Percentiles rank a stretch among this genome's conserved stretches.
These are phyloP conservation scores for Protaetia brevitarsis DNA, from an alignment of 1,140 invertebrate species.

Conservation along the genomic window DNA sequence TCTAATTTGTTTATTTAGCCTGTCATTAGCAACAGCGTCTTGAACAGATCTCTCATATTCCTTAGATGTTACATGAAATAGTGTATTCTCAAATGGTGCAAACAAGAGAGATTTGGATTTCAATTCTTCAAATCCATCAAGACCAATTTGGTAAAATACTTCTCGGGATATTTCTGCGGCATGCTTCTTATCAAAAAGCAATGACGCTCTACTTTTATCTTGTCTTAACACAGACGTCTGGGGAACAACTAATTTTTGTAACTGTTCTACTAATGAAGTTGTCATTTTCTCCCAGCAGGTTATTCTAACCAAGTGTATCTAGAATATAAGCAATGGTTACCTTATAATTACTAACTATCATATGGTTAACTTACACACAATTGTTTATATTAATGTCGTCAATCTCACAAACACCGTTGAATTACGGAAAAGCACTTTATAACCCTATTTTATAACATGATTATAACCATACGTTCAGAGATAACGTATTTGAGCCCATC, in stretches of 20 bases:
- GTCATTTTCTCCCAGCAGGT: conserved; percentile 43
- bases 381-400: too few relatives aligned
- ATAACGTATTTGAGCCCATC: too few relatives aligned
- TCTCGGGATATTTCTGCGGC: conserved; percentile 80
- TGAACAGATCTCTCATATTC: conserved; percentile 78
- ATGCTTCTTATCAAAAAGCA: conserved; percentile 85
- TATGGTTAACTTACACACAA: too few relatives aligned
- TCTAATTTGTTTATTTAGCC: conserved; percentile 72
- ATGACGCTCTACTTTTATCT: conserved; percentile 70
- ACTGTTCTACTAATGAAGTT: conserved; percentile 79
- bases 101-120: conserved; percentile 70
- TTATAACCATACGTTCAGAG: too few relatives aligned
- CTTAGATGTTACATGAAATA: conserved; percentile 74
- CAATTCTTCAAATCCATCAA: conserved; percentile 79
- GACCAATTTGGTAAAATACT: conserved; percentile 80
- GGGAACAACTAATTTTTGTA: conserved; percentile 74
- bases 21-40: conserved; percentile 68
- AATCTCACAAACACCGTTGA: too few relatives aligned
- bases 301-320: background rate
- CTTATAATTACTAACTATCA: too few relatives aligned
- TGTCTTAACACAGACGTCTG: conserved; percentile 69
- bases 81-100: conserved; percentile 64
- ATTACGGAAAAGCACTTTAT: too few relatives aligned
- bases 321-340: too few relatives aligned
- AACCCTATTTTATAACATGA: too few relatives aligned